Conservation (phyloP, 1,140 invertebrate genomes). For the Kradibia gibbosae region DNA sequence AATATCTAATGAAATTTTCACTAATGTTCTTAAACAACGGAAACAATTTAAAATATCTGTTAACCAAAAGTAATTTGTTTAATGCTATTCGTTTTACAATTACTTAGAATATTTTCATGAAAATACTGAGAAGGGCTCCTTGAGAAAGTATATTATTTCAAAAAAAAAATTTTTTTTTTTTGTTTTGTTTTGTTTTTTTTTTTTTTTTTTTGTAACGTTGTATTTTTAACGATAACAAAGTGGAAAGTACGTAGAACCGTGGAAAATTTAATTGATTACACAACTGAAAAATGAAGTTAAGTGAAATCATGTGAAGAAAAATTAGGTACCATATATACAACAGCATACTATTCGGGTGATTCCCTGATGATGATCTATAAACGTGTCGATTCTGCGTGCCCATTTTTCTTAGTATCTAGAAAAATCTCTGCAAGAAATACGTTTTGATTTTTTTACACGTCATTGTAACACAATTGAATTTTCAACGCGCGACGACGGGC, state of each 20-base stretch:
- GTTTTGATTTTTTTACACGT: constrained; percentile 54
- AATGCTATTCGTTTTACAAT: no score
- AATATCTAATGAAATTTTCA: no score
- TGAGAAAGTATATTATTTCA: no score
- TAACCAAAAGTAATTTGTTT: no score
- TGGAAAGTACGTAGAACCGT: not conserved
- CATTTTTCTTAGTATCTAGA: constrained; percentile 72
- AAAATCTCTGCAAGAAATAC: constrained; percentile 72
- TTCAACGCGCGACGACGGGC: constrained; percentile 42
- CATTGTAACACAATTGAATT: constrained; percentile 57
- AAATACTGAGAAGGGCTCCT: no score
- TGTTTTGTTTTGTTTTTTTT: not conserved
- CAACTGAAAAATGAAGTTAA: constrained; percentile 55
- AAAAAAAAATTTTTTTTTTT: no score
- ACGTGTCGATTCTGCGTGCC: constrained; percentile 71
- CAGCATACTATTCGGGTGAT: constrained; percentile 67
- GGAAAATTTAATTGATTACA: constrained; percentile 55
- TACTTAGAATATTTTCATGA: no score
- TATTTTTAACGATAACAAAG: not conserved
- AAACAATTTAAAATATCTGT: no score
- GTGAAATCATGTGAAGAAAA: constrained; percentile 67
- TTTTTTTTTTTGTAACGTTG: not conserved
- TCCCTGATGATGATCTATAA: constrained; percentile 68
- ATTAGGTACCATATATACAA: constrained; percentile 68
- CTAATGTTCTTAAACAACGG: no score